Percentiles rank a stretch among this genome's conserved stretches.
phyloP scores from a whole-genome alignment of 2,113 vertebrate species.

The Apeltes quadracus region DNA sequence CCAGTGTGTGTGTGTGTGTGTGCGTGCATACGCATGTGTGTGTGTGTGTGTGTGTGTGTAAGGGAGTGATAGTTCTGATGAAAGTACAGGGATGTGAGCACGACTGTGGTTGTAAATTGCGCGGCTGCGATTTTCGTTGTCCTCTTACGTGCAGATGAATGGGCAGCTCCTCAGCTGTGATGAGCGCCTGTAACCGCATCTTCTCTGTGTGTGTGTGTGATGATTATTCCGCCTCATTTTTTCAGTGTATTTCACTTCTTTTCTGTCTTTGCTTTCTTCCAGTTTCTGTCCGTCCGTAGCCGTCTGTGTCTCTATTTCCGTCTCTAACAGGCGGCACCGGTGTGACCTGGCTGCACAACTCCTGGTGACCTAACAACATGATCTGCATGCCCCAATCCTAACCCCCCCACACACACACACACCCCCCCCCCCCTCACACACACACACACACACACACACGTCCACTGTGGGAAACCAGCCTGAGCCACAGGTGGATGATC shows the following conservation, averaged over 20 bases:
- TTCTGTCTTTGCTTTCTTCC: background rate
- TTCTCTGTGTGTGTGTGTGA: constrained; percentile 37
- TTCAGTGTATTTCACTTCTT: constrained; percentile 3
- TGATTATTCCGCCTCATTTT: constrained; percentile 20
- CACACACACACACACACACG: constrained; percentile 5
- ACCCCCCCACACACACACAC: constrained; percentile 14
- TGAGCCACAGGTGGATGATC: constrained; percentile 11
- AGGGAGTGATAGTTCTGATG: constrained; percentile 45
- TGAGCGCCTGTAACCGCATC: constrained; percentile 67
- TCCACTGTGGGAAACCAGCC: background rate
- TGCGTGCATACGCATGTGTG: constrained; percentile 14
- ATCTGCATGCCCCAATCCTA: constrained; percentile 54
- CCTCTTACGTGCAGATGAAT: constrained; percentile 79
- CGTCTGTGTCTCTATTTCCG: background rate
- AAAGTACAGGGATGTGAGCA: constrained; percentile 51
- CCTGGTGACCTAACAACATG: constrained; percentile 60
- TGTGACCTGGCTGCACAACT: constrained; percentile 39
- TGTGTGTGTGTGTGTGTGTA: constrained; percentile 5
- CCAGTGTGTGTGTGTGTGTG: constrained; percentile 40
- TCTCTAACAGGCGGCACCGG: constrained; percentile 14
- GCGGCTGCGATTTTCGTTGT: constrained; percentile 74
- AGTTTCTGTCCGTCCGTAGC: background rate
- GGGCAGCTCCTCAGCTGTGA: constrained; percentile 79
- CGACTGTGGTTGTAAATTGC: constrained; percentile 69
- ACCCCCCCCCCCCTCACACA: background rate